Evolutionary conservation across 2,888 invertebrate species (phyloP).

Genomic region (Myathropa florea): DNA sequence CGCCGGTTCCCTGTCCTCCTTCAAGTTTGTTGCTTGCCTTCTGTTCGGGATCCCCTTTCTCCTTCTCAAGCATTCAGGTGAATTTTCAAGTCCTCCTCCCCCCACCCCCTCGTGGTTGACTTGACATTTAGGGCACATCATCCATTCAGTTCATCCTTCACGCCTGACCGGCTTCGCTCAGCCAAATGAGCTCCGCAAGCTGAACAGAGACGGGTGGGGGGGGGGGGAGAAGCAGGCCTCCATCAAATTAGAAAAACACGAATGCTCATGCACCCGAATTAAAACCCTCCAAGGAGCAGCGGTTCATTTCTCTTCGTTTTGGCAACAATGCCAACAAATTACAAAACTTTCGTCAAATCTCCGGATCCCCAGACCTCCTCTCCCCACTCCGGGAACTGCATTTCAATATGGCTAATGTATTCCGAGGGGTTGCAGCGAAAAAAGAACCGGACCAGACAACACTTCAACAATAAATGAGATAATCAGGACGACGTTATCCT

Average conservation of each 20-base stretch:
- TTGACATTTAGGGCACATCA: neutral
- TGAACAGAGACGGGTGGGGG: too few species aligned
- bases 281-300: neutral
- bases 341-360: constrained; percentile 54
- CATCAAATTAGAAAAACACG: constrained; percentile 43
- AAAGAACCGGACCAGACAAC: constrained; percentile 11
- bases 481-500: constrained; percentile 44
- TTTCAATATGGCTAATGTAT: constrained; percentile 62
- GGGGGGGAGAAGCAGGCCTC: too few species aligned
- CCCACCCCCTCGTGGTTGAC: neutral
- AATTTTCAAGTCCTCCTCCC: too few species aligned
- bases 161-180: neutral
- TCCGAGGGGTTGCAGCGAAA: neutral
- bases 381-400: constrained; percentile 5
- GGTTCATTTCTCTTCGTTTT: constrained; percentile 21
- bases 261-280: constrained; percentile 57
- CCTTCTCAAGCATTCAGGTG: too few species aligned
- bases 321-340: constrained; percentile 61
- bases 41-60: too few species aligned
- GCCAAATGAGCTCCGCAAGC: neutral
- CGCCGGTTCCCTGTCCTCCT: too few species aligned
- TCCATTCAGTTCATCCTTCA: neutral
- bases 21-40: too few species aligned
- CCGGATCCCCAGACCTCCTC: neutral
- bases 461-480: constrained; percentile 34